phyloP scores from a whole-genome alignment of 2,797 vertebrate species.

The Phalloptychus januarius region DNA sequence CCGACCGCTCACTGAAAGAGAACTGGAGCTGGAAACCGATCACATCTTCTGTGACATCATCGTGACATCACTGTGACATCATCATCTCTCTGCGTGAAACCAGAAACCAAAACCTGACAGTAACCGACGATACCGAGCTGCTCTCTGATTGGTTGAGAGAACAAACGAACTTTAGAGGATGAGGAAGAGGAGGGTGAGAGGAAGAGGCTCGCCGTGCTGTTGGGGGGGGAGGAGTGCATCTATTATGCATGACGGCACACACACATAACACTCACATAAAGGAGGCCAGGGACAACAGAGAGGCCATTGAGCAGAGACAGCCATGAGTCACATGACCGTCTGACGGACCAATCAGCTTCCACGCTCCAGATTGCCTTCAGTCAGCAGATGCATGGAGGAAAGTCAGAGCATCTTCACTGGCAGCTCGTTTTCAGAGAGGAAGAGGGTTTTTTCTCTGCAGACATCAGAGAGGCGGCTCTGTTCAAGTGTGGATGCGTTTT shows the following conservation, averaged over 20 bases:
- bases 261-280: constrained; percentile 23
- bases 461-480: not conserved
- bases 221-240: constrained; percentile 43
- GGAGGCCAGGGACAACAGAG: constrained; percentile 29
- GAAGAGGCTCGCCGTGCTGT: constrained; percentile 26
- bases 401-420: not conserved
- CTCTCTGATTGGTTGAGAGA: constrained; percentile 19
- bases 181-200: constrained; percentile 6
- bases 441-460: not conserved
- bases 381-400: constrained; percentile 36
- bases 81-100: not conserved
- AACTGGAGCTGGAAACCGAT: not conserved
- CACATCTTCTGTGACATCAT: not conserved
- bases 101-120: not conserved
- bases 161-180: not conserved
- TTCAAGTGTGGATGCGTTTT: not conserved
- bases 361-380: constrained; percentile 18
- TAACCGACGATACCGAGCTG: not conserved
- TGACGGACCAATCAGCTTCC: constrained; percentile 37
- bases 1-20: not conserved
- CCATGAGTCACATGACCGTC: constrained; percentile 60
- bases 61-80: constrained; percentile 11
- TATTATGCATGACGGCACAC: constrained; percentile 50
- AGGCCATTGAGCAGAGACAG: constrained; percentile 43
- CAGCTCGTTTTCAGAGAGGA: not conserved